These are phyloP conservation scores for Caenorhabditis wallacei DNA, from an alignment of 2,888 invertebrate species.

Conservation along the genomic window DNA sequence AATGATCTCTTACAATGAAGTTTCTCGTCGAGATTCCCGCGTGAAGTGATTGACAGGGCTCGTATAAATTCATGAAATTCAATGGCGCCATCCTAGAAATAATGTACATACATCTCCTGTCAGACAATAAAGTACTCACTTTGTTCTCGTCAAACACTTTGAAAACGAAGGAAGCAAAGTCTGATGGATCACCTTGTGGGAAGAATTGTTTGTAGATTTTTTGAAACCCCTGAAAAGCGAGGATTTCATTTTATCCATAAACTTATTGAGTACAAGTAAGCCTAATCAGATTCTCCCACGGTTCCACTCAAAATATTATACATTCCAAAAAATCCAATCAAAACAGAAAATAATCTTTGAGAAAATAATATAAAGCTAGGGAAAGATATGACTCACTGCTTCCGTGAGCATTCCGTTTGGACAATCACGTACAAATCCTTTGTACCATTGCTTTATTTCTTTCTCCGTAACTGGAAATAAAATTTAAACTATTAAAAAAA, in stretches of 20 bases:
- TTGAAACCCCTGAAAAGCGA: constrained; percentile 91
- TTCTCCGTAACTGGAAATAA: constrained; percentile 84
- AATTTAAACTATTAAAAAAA: too few relatives aligned
- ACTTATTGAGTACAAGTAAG: background rate
- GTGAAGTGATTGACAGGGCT: constrained; percentile 97
- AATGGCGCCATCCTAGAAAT: constrained; percentile 94
- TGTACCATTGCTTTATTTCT: constrained; percentile 85
- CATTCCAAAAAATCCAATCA: constrained; percentile 4
- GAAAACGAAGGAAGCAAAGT: constrained; percentile 97
- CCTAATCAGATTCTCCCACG: constrained; percentile 9
- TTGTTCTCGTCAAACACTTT: constrained; percentile 99
- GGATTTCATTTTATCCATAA: too few relatives aligned
- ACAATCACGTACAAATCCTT: constrained; percentile 97
- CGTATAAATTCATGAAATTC: constrained; percentile 99
- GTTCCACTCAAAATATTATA: constrained; percentile 12
- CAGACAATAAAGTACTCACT: constrained; percentile 86
- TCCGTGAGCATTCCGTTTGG: constrained; percentile 96
- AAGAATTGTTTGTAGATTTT: constrained; percentile 99
- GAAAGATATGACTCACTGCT: constrained; percentile 89
- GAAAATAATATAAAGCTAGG: background rate
- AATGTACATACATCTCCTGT: background rate
- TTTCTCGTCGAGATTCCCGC: constrained; percentile 98
- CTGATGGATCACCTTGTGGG: constrained; percentile 98
- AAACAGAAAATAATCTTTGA: background rate
- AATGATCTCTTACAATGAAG: constrained; percentile 89